A percentile compares a stretch with the other conserved stretches of the same genome.
Evolutionary conservation across 2,797 vertebrate genomes (phyloP).

Genomic region (Zalophus californianus): DNA sequence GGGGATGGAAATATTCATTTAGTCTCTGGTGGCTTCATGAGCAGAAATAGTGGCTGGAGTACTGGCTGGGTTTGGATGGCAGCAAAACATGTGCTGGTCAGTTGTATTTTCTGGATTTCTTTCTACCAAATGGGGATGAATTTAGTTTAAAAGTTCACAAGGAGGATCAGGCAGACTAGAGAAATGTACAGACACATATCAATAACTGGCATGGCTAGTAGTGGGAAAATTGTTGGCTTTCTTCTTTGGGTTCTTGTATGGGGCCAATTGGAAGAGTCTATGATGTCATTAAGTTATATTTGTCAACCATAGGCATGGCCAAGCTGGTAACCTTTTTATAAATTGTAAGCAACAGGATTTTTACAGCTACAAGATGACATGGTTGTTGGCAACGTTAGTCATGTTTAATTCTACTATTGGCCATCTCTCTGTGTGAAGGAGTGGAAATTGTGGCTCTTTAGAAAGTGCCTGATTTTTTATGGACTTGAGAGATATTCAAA

Average conservation of each 20-base stretch:
- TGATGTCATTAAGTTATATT: conserved; percentile 61
- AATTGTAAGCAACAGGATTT: conserved; percentile 62
- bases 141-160: conserved; percentile 72
- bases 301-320: background rate
- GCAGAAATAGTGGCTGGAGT: conserved; percentile 81
- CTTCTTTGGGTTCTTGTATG: conserved; percentile 44
- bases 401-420: conserved; percentile 35
- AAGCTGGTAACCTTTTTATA: conserved; percentile 67
- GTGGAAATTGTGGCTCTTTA: conserved; percentile 48
- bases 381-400: conserved; percentile 17
- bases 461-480: conserved; percentile 53
- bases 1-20: conserved; percentile 84
- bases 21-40: conserved; percentile 85
- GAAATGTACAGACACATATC: background rate
- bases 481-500: background rate
- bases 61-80: conserved; percentile 77
- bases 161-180: conserved; percentile 56
- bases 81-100: conserved; percentile 77
- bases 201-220: background rate
- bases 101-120: conserved; percentile 79
- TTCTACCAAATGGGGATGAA: conserved; percentile 72
- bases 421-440: conserved; percentile 53
- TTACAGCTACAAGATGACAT: conserved; percentile 47
- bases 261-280: conserved; percentile 44
- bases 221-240: conserved; percentile 42